These are phyloP conservation scores for Masnerella sp. DNA, from an alignment of 2,888 invertebrate genomes.

Conservation along the genomic window DNA sequence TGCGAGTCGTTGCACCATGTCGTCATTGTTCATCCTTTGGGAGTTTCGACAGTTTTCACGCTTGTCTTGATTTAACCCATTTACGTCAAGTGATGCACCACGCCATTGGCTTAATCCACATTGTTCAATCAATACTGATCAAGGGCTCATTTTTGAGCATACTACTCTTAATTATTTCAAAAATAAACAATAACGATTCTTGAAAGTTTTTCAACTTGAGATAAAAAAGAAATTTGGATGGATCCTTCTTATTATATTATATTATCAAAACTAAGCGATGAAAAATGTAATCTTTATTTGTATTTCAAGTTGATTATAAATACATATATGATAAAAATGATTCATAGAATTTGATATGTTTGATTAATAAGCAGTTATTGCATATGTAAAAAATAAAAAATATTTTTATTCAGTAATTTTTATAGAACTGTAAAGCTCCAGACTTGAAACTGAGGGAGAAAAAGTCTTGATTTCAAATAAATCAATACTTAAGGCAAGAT, in stretches of 20 bases:
- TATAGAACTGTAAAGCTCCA: slow-evolving; percentile 28
- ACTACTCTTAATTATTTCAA: neutral
- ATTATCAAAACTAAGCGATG: no score
- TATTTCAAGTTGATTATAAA: no score
- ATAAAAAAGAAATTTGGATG: no score
- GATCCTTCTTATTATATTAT: no score
- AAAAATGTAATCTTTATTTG: no score
- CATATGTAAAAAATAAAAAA: no score
- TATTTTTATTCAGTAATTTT: no score
- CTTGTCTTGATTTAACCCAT: slow-evolving; percentile 48
- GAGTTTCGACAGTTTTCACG: slow-evolving; percentile 47
- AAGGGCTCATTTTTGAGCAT: no score
- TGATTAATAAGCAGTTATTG: slow-evolving; percentile 11
- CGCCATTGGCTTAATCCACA: slow-evolving; percentile 22
- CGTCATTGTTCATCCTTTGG: slow-evolving; percentile 33
- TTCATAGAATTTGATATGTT: no score
- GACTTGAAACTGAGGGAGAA: slow-evolving; percentile 17
- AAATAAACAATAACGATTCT: no score
- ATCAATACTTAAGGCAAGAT: slow-evolving; percentile 38
- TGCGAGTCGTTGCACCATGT: slow-evolving; percentile 13
- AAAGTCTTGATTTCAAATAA: slow-evolving; percentile 40
- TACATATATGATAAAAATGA: no score
- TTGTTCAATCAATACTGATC: slow-evolving; percentile 19
- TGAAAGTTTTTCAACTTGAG: no score
- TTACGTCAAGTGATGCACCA: slow-evolving; percentile 33